Evolutionary conservation across 2,797 vertebrate genomes (phyloP), one percentile per base, ranked within the genome.

Genomic region (Chrysocyon brachyurus): DNA sequence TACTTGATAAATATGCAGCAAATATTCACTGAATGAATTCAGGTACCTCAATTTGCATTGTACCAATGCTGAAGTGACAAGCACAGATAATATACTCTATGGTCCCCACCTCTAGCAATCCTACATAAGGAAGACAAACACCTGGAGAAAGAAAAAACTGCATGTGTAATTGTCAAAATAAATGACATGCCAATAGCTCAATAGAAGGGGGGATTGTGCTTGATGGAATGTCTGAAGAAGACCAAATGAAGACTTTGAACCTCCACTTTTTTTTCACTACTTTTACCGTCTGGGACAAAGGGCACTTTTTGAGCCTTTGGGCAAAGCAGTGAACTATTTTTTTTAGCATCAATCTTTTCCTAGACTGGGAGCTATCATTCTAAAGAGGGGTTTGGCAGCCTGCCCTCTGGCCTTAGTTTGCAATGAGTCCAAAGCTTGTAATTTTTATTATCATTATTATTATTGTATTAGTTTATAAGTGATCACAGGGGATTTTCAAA

Each of bases 241-340:
- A 66, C 28, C 28, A 56, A 68, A 78, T 36, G 54, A 90, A 84
- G 77, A 56, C 36, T 31, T 84, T 19, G 36, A 75, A 52, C 7
- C 10, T 33, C 68, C 54, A 56, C 59, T 84, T 84, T n/a, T 78
- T 81, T 46, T 31, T 49, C n/a, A 56, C 26, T 33, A 22, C 40
- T 95, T 96, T 59, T 59, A 64, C 24, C 52, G 26, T 21, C 97
- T 70, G 52, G 61, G 54, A 88, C 21, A 56, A 85, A 97, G 73
- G 63, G 12, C 19, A 61, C 72, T 86, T n/a, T 83, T 21, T n/a
- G 33, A 77, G 81, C 33, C 92, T 93, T 17, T 61, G 64, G 66
- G 61, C 56, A 90, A 86, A 33, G 7, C 57, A 16, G 5, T 63
- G 17, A 83, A 77, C 66, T 57, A 79, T 59, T 97, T 93, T 93